Base-by-base conservation (phyloP, 2,797 vertebrate genomes). In the Sebastes hubbsi region DNA sequence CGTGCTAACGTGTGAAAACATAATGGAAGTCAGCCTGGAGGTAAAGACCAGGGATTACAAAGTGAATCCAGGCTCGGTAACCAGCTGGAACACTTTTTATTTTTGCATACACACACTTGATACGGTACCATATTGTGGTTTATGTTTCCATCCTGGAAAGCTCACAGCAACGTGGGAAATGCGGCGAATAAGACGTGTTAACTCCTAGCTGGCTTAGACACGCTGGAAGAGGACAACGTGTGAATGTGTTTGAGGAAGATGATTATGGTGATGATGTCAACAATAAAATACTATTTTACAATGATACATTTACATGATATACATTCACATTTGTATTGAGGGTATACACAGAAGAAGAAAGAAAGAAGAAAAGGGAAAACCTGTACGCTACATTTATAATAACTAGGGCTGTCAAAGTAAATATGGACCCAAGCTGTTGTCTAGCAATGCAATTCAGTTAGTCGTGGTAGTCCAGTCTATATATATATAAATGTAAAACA, bases 1-100 rank as follows among this genome's bases (percentile, higher is more conserved):
- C 30, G 73, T 68, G 84, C 79, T 88, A 94, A 92, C 71, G 87
- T 85, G 92, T 90, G 85, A 91, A 92, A 87, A 89, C 83, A 89
- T 81, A 78, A 89, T 82, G 87, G 63, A 85, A 82, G 70, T 72
- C 68, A 54, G 89, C 89, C 89, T 75, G 76, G 69, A 90, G 90
- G 89, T 86, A 87, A 90, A 88, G 64, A 78, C 75, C 11, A 6
- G 29, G 83, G 81, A 91, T 89, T 84, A 88, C 82, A 88, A 91
- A 91, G 88, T 79, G 89, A 89, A 91, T 87, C 84, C 83, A 85
- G 89, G 81, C 89, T 81, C 61, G 2, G 56, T 54, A 84, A 84
- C 81, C 92, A 91, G 89, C 90, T 92, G 92, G 88, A 88, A 88
- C 66, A 27, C 65, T 82, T 85, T 85, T 80, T 78, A 42, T 42